phyloP scores from a whole-genome alignment of 1,140 invertebrate species.

The Drosophila lowei region DNA sequence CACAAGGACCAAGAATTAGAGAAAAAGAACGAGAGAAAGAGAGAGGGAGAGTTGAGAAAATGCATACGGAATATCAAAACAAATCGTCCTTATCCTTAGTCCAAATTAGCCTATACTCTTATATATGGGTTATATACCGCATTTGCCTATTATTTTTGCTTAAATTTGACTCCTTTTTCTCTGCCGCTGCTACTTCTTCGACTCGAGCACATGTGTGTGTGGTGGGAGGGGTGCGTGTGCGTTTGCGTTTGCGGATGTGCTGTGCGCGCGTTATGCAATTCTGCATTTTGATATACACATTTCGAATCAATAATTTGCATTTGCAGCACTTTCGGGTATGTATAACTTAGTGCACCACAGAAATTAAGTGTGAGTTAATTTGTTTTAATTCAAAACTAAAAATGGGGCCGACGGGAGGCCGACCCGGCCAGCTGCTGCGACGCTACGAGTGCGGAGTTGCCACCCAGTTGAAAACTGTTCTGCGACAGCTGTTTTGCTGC shows the following conservation, averaged over 20 bases:
- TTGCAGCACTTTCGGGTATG: conserved; percentile 47
- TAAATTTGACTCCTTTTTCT: conserved; percentile 5
- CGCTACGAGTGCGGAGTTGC: not conserved
- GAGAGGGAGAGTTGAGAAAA: conserved; percentile 36
- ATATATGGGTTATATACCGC: conserved; percentile 6
- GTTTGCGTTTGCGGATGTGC: not conserved
- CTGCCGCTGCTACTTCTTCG: not conserved
- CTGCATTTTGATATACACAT: conserved; percentile 36
- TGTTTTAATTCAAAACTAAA: conserved; percentile 63
- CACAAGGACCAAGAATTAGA: conserved; percentile 58
- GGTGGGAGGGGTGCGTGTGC: not conserved
- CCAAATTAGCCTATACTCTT: too few relatives aligned
- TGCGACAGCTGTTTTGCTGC: conserved; percentile 10
- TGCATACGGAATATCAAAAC: conserved; percentile 1
- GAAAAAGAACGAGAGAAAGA: conserved; percentile 29
- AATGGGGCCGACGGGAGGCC: conserved; percentile 29
- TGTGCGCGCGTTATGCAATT: conserved; percentile 48
- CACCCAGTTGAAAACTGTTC: not conserved
- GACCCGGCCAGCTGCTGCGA: conserved; percentile 29
- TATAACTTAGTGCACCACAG: conserved; percentile 35
- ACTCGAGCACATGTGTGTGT: conserved; percentile 1
- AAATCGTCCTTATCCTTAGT: too few relatives aligned
- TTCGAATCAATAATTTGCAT: conserved; percentile 50
- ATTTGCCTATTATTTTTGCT: not conserved
- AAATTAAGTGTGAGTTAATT: conserved; percentile 53